These are phyloP conservation scores for Micromussa lordhowensis DNA, from an alignment of 92 coral and sea anemone species.

Conservation along the genomic window DNA sequence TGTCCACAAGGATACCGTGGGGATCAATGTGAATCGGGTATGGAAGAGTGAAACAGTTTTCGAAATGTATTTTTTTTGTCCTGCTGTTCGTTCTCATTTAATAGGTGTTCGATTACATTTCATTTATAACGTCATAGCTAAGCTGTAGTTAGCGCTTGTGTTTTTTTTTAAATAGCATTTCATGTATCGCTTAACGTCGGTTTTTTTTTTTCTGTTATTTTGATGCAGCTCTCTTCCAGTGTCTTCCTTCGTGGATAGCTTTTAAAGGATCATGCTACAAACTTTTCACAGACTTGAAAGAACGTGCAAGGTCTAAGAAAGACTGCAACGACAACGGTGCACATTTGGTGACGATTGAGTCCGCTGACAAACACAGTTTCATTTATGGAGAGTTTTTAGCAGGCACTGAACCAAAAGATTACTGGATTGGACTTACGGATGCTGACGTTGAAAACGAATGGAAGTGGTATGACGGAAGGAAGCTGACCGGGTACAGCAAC, in stretches of 20 bases:
- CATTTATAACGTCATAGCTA: too few relatives aligned
- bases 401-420: not conserved
- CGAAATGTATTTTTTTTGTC: too few relatives aligned
- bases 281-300: not conserved
- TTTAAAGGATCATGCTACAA: conserved; percentile 11
- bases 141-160: too few relatives aligned
- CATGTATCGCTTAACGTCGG: too few relatives aligned
- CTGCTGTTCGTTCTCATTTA: too few relatives aligned
- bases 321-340: not conserved
- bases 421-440: conserved; percentile 41
- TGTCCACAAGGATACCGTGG: not conserved
- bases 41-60: not conserved
- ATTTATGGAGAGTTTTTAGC: not conserved
- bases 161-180: too few relatives aligned
- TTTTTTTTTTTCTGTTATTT: not conserved
- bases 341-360: conserved; percentile 21
- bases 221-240: not conserved
- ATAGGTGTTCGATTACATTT: too few relatives aligned
- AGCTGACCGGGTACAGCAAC: not conserved
- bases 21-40: not conserved
- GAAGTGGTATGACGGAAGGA: conserved; percentile 13
- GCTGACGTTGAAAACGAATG: not conserved
- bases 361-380: conserved; percentile 12
- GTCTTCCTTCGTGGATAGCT: not conserved
- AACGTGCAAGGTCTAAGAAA: not conserved